phyloP scores from a whole-genome alignment of 2,888 invertebrate genomes.

The Lithophane semibrunnea region DNA sequence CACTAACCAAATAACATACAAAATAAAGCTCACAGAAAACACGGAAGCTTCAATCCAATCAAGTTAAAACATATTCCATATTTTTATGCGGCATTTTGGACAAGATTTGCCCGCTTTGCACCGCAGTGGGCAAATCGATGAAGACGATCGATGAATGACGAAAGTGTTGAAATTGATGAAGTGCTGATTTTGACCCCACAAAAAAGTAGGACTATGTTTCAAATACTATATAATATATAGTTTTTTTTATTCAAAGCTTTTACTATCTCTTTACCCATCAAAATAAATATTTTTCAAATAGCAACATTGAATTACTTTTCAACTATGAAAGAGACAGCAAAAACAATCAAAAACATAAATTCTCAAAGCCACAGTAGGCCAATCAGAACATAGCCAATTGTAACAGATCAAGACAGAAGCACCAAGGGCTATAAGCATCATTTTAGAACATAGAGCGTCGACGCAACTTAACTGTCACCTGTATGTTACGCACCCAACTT shows the following conservation, averaged over 20 bases:
- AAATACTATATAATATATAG: conserved; percentile 11
- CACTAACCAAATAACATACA: conserved; percentile 76
- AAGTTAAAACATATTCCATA: conserved; percentile 42
- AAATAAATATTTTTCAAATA: neutral
- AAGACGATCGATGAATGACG: too few relatives aligned
- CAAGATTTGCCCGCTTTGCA: neutral
- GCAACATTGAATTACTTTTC: neutral
- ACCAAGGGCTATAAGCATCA: conserved; percentile 71
- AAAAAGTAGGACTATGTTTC: conserved; percentile 32
- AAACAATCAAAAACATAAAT: conserved; percentile 48
- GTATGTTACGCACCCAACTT: conserved; percentile 89
- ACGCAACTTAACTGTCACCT: conserved; percentile 87
- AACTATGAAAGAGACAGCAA: conserved; percentile 53
- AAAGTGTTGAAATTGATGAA: neutral
- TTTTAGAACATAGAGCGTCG: conserved; percentile 85
- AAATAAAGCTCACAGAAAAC: conserved; percentile 60
- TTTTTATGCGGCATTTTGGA: neutral
- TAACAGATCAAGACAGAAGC: conserved; percentile 68
- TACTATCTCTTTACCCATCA: conserved; percentile 47
- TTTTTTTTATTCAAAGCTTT: conserved; percentile 15
- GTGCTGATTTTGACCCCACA: conserved; percentile 7
- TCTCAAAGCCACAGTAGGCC: conserved; percentile 67
- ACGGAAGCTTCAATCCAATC: conserved; percentile 53
- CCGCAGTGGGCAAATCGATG: neutral
- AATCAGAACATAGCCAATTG: conserved; percentile 61